Evolutionary conservation across 2,888 invertebrate genomes (phyloP).

Genomic region (Cotesia congregata): DNA sequence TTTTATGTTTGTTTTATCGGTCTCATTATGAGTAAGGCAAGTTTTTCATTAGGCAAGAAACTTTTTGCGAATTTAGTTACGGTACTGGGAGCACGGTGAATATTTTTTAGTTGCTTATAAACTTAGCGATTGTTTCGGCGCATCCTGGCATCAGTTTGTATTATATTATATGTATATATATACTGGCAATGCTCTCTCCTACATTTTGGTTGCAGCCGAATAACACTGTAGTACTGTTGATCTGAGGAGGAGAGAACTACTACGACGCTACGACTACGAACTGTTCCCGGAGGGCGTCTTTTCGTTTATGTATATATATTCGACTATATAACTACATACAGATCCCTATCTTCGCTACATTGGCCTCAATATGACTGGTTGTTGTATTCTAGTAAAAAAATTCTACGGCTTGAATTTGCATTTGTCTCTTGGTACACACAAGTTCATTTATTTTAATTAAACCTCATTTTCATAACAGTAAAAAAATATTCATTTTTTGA

Average conservation of each 20-base stretch:
- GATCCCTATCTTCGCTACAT: slow-evolving; percentile 53
- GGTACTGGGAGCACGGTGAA: slow-evolving; percentile 48
- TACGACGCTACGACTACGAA: not conserved
- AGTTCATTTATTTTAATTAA: not conserved
- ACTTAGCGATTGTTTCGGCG: slow-evolving; percentile 60
- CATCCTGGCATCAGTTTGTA: slow-evolving; percentile 57
- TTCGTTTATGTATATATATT: not conserved
- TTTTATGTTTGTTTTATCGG: slow-evolving; percentile 5
- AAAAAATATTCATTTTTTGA: not conserved
- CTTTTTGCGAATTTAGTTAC: slow-evolving; percentile 40
- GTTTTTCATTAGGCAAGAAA: slow-evolving; percentile 24
- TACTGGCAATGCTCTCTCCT: slow-evolving; percentile 50
- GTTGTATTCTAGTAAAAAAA: slow-evolving; percentile 26
- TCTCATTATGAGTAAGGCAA: slow-evolving; percentile 5
- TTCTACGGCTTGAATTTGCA: slow-evolving; percentile 35
- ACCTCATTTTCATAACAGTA: not conserved
- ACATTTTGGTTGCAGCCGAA: slow-evolving; percentile 47
- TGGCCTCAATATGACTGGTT: slow-evolving; percentile 36
- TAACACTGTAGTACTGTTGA: not conserved
- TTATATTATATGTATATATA: not conserved
- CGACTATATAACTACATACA: slow-evolving; percentile 21
- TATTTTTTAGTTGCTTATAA: slow-evolving; percentile 35
- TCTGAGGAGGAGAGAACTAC: not conserved
- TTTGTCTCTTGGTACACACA: slow-evolving; percentile 9
- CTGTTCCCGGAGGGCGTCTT: slow-evolving; percentile 33